These are phyloP conservation scores for Anagyrus pseudococci DNA, from an alignment of 2,888 invertebrate genomes.

Conservation along the genomic window DNA sequence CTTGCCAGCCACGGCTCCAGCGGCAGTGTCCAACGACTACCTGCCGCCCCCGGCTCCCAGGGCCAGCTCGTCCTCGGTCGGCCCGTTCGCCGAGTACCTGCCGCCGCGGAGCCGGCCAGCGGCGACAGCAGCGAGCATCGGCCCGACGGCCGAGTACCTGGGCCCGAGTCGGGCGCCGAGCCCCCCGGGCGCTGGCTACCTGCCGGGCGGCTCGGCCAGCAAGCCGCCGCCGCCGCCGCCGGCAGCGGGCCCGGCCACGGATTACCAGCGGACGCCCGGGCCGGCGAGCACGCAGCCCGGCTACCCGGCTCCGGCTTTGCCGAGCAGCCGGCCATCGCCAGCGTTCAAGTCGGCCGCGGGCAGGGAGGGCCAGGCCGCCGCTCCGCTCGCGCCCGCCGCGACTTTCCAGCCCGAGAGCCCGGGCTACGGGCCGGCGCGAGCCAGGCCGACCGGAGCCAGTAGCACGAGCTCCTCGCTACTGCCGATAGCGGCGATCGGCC, in stretches of 20 bases:
- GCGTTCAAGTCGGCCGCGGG: not conserved
- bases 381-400: not conserved
- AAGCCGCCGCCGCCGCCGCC: too few relatives aligned
- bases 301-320: not conserved
- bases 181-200: too few relatives aligned
- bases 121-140: not conserved
- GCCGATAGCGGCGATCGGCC: not conserved
- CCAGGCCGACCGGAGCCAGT: not conserved
- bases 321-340: not conserved
- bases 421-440: not conserved
- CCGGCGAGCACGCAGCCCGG: too few relatives aligned
- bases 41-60: not conserved
- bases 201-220: too few relatives aligned
- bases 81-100: not conserved
- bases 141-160: not conserved
- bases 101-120: conserved; percentile 6
- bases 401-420: not conserved
- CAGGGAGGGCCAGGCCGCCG: conserved; percentile 3
- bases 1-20: conserved; percentile 52
- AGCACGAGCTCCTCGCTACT: not conserved
- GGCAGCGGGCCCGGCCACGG: too few relatives aligned
- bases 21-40: conserved; percentile 17
- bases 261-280: too few relatives aligned
- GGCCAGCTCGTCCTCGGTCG: not conserved
- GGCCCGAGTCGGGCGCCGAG: too few relatives aligned